These are phyloP conservation scores for Leucoma salicis DNA, from an alignment of 2,888 invertebrate species.

Conservation along the genomic window DNA sequence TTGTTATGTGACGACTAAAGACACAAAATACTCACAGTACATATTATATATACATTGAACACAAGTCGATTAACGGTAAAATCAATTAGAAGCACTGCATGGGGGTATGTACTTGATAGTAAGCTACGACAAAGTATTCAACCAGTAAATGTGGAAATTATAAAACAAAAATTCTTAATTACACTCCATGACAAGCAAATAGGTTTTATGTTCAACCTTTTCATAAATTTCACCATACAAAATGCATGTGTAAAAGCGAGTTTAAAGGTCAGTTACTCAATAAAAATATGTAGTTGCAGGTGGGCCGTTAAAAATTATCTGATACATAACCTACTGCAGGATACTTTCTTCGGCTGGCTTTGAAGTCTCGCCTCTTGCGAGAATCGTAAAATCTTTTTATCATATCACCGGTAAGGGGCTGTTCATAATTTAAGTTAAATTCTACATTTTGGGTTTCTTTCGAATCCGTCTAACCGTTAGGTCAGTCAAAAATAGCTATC, in stretches of 20 bases:
- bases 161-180: conserved; percentile 21
- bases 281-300: conserved; percentile 27
- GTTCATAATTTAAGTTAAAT: too few species aligned
- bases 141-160: conserved; percentile 10
- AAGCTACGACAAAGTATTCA: not conserved
- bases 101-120: not conserved
- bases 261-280: conserved; percentile 60
- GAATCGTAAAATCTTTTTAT: too few species aligned
- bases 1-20: too few species aligned
- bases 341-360: conserved; percentile 15
- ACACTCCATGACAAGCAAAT: conserved; percentile 12
- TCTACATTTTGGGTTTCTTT: too few species aligned
- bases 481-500: too few species aligned
- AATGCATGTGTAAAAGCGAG: conserved; percentile 21
- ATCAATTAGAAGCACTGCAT: too few species aligned
- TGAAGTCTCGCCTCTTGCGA: not conserved
- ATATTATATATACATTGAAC: too few species aligned
- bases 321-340: conserved; percentile 46
- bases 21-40: too few species aligned
- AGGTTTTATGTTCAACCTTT: not conserved
- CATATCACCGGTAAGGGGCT: too few species aligned
- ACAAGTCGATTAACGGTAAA: too few species aligned
- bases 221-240: conserved; percentile 17
- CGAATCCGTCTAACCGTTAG: too few species aligned
- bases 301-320: conserved; percentile 42